phyloP scores from a whole-genome alignment of 2,113 vertebrate species.

The Romanogobio albipinnatus region DNA sequence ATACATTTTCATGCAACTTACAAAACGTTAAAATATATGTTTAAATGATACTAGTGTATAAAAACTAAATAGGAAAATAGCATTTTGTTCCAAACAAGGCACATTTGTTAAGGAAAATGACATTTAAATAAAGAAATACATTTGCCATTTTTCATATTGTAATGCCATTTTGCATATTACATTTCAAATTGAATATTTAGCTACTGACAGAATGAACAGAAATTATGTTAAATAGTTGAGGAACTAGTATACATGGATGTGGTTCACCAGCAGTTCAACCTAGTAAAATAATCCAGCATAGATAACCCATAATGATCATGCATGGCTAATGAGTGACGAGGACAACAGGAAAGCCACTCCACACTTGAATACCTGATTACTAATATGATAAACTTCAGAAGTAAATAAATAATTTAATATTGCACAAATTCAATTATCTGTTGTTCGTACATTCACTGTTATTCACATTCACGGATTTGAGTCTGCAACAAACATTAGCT shows the following conservation, averaged over 20 bases:
- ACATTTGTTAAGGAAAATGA: too few species aligned
- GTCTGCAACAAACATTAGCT: neutral
- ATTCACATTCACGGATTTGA: neutral
- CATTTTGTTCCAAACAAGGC: too few species aligned
- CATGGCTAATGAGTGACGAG: neutral
- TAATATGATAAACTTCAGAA: neutral
- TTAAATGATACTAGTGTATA: too few species aligned
- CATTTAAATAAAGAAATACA: too few species aligned
- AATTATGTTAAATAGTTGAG: neutral
- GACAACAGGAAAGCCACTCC: neutral
- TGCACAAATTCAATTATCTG: neutral
- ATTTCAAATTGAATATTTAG: too few species aligned
- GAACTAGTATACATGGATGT: neutral
- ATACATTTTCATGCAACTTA: too few species aligned
- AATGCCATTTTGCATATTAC: too few species aligned
- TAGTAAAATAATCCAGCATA: neutral
- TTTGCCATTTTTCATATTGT: too few species aligned
- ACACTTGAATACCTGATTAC: neutral
- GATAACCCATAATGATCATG: neutral
- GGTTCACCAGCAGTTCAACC: neutral
- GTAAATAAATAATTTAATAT: neutral
- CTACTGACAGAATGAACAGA: too few species aligned
- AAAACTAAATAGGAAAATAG: too few species aligned
- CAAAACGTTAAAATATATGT: too few species aligned
- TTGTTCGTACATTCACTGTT: neutral